Conservation (phyloP, 2,797 vertebrate species). For the Falco biarmicus region DNA sequence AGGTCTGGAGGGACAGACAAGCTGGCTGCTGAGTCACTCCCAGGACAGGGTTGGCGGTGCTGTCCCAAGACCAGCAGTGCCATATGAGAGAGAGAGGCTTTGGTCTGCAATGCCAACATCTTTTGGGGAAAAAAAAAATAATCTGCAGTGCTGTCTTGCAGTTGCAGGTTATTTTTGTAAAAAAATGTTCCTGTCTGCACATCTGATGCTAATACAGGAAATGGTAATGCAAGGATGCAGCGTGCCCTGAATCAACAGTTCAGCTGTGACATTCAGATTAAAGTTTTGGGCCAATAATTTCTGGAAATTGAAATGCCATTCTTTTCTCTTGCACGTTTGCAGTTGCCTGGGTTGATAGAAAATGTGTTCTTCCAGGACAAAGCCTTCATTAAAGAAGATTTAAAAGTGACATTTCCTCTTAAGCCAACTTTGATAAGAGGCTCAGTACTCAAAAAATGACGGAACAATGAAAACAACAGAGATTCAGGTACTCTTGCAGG, state of each 20-base stretch:
- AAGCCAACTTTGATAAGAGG: not conserved
- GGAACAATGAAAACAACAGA: not conserved
- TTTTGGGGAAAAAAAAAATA: not conserved
- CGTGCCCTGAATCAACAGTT: conserved; percentile 36
- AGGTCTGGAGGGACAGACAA: not conserved
- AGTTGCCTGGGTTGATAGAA: conserved; percentile 26
- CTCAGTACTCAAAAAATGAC: not conserved
- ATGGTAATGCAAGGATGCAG: conserved; percentile 39
- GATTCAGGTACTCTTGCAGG: not conserved
- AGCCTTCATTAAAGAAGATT: not conserved
- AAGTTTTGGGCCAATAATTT: conserved; percentile 59
- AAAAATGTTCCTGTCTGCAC: conserved; percentile 28
- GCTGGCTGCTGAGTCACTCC: not conserved
- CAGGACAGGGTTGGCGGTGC: not conserved
- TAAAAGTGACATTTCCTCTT: not conserved
- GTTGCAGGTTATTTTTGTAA: conserved; percentile 45
- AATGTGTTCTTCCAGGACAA: conserved; percentile 4
- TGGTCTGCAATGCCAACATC: not conserved
- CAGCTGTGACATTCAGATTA: conserved; percentile 60
- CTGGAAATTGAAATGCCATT: conserved; percentile 62
- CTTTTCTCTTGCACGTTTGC: conserved; percentile 50
- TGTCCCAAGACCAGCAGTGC: not conserved
- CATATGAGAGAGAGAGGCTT: not conserved
- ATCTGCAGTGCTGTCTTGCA: not conserved
- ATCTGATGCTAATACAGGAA: conserved; percentile 69